Conservation (phyloP, 2,113 vertebrate genomes). For the Carettochelys insculpta region DNA sequence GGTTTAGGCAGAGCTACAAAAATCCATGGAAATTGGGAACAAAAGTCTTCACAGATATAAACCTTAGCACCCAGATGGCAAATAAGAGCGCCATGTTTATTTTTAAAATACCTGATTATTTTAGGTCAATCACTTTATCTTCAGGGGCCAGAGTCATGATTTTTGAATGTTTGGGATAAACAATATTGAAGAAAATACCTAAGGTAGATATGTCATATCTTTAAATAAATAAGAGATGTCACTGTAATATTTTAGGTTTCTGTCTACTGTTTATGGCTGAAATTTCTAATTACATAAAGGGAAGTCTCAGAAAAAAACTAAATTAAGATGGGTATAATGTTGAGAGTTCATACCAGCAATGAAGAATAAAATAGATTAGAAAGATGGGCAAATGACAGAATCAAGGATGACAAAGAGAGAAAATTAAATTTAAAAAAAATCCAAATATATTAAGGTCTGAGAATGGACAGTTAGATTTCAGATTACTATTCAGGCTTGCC, state of each 20-base stretch:
- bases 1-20: neutral
- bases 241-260: neutral
- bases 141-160: neutral
- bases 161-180: neutral
- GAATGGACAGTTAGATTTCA: too few species aligned
- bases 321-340: neutral
- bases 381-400: neutral
- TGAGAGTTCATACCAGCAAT: neutral
- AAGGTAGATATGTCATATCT: neutral
- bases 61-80: too few species aligned
- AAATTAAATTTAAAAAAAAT: neutral
- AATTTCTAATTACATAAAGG: neutral
- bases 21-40: too few species aligned
- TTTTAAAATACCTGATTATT: neutral
- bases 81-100: neutral
- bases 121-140: neutral
- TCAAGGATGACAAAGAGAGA: neutral
- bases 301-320: neutral
- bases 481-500: too few species aligned
- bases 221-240: neutral
- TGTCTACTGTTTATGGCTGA: neutral
- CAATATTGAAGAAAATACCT: too few species aligned
- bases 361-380: neutral
- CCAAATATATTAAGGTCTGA: neutral
- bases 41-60: too few species aligned